Conservation (phyloP, 2,888 invertebrate genomes). For the Notodonta dromedarius region DNA sequence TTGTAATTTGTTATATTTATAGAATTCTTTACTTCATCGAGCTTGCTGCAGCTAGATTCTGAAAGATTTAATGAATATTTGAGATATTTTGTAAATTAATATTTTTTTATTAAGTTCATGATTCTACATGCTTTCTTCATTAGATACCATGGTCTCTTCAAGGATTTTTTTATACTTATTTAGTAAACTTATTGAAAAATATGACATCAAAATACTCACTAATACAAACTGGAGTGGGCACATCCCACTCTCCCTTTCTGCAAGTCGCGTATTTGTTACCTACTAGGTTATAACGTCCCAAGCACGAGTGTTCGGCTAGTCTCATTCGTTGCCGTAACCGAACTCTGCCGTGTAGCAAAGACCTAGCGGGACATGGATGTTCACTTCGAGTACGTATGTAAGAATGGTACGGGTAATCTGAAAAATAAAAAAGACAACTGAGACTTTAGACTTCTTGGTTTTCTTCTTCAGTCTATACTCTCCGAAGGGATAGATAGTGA, state of each 20-base stretch:
- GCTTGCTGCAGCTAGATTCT: conserved; percentile 85
- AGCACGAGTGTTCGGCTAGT: conserved; percentile 85
- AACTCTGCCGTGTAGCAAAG: conserved; percentile 76
- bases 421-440: conserved; percentile 8
- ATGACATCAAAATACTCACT: conserved; percentile 83
- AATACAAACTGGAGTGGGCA: conserved; percentile 87
- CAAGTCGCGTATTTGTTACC: conserved; percentile 90
- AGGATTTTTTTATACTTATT: too few species aligned
- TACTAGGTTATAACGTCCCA: conserved; percentile 84
- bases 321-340: conserved; percentile 75
- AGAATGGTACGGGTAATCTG: conserved; percentile 15
- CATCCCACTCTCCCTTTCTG: conserved; percentile 88
- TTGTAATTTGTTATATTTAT: conserved; percentile 74
- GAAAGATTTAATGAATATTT: conserved; percentile 17
- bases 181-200: too few species aligned
- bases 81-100: too few species aligned
- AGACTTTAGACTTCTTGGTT: background rate
- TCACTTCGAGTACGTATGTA: background rate
- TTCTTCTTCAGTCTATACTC: too few species aligned
- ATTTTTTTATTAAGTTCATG: too few species aligned
- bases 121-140: too few species aligned
- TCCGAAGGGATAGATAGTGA: too few species aligned
- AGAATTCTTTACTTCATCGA: conserved; percentile 79
- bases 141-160: too few species aligned
- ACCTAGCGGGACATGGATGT: conserved; percentile 59